Conservation (phyloP, 1,140 invertebrate species). For the Drosophila pseudoobscura region DNA sequence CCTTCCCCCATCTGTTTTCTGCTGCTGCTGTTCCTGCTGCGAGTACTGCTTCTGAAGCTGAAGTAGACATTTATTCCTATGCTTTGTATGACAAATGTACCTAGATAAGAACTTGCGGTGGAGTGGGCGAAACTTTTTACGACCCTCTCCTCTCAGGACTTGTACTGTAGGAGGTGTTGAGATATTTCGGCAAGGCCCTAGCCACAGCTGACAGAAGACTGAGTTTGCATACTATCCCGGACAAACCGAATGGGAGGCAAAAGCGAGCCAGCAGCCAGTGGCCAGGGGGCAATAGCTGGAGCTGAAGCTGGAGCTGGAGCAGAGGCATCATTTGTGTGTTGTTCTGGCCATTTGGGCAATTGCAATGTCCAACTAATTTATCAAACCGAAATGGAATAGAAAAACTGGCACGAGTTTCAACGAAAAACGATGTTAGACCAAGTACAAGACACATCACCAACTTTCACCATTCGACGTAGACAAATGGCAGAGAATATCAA, state of each 20-base stretch:
- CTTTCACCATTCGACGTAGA: constrained; percentile 23
- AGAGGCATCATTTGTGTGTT: constrained; percentile 23
- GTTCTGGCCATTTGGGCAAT: constrained; percentile 47
- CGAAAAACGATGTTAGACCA: neutral
- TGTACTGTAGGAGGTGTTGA: constrained; percentile 36
- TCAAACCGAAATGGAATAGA: constrained; percentile 34
- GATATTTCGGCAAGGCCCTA: constrained; percentile 29
- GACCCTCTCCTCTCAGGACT: constrained; percentile 4
- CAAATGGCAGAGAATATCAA: constrained; percentile 16
- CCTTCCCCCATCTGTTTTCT: neutral
- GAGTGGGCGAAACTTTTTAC: constrained; percentile 52
- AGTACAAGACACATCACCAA: constrained; percentile 13
- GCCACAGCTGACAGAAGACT: constrained; percentile 30
- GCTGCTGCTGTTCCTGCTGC: constrained; percentile 1
- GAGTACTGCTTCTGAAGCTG: constrained; percentile 27
- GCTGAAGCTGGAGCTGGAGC: neutral
- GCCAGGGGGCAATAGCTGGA: too few relatives aligned
- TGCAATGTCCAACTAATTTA: constrained; percentile 53
- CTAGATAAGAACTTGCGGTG: constrained; percentile 58
- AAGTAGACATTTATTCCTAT: constrained; percentile 73
- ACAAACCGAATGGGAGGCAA: neutral
- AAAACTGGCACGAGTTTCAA: constrained; percentile 4
- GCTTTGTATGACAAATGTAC: constrained; percentile 67
- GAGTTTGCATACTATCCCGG: constrained; percentile 14
- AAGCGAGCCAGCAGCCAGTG: neutral